phyloP scores from a whole-genome alignment of 2,797 vertebrate species.

The Etheostoma nigrum region DNA sequence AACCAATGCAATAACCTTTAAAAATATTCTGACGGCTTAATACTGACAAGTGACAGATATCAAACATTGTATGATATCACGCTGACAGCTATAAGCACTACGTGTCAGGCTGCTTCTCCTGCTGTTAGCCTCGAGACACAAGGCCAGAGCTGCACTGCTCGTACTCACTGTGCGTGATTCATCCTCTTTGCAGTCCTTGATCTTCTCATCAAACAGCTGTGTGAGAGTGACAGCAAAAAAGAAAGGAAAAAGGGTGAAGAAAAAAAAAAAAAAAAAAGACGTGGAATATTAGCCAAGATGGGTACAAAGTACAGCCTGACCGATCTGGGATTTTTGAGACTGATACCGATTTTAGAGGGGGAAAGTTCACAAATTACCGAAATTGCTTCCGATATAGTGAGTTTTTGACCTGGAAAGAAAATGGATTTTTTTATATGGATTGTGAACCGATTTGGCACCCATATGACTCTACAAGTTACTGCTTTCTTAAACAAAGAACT shows the following conservation, averaged over 20 bases:
- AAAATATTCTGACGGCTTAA: neutral
- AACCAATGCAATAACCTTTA: slow-evolving; percentile 8
- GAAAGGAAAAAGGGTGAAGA: slow-evolving; percentile 29
- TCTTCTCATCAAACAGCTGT: slow-evolving; percentile 98
- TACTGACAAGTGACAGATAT: neutral
- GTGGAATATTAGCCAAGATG: slow-evolving; percentile 24
- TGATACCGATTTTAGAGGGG: too few species aligned
- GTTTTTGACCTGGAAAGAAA: too few species aligned
- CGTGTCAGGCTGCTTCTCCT: slow-evolving; percentile 16
- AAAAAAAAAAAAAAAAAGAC: neutral
- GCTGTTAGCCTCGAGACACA: slow-evolving; percentile 25
- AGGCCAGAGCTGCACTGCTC: slow-evolving; percentile 39
- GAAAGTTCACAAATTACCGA: too few species aligned
- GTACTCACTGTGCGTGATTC: slow-evolving; percentile 96
- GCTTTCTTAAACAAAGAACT: too few species aligned
- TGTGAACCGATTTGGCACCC: too few species aligned
- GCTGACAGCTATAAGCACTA: neutral
- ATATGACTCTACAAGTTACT: too few species aligned
- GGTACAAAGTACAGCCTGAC: neutral
- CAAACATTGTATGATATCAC: neutral
- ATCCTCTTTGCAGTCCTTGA: slow-evolving; percentile 99
- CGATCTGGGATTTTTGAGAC: too few species aligned
- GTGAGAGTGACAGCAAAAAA: slow-evolving; percentile 56
- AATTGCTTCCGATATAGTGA: too few species aligned
- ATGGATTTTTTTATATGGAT: too few species aligned